Percentiles rank a stretch among this genome's conserved stretches.
phyloP scores from a whole-genome alignment of 37 sponge, comb jelly and placozoan genomes.

The Tethya wilhelma region DNA sequence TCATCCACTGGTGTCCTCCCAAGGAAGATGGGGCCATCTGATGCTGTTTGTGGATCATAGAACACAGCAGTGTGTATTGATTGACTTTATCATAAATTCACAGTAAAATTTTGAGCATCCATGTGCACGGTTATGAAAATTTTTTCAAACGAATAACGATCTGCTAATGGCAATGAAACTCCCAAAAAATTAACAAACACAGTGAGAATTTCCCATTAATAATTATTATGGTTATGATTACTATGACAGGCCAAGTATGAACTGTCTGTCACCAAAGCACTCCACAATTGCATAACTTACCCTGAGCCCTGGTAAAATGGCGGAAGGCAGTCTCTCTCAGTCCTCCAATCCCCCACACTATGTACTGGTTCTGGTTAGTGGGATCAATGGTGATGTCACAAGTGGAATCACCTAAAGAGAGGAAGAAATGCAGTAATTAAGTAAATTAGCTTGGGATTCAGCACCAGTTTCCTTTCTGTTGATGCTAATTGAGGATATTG shows the following conservation, averaged over 20 bases:
- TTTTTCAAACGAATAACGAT: no score
- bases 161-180: no score
- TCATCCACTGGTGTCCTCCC: not conserved
- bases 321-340: conserved; percentile 56
- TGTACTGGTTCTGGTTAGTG: conserved; percentile 36
- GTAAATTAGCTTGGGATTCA: not conserved
- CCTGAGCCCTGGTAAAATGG: conserved; percentile 36
- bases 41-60: conserved; percentile 22
- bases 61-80: no score
- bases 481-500: no score
- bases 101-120: no score
- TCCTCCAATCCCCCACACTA: conserved; percentile 70
- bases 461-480: no score
- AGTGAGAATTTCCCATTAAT: not conserved
- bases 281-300: not conserved
- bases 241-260: no score
- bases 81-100: no score
- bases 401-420: not conserved
- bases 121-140: not conserved
- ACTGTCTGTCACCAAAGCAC: not conserved
- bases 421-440: not conserved
- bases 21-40: conserved; percentile 9
- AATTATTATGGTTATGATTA: not conserved
- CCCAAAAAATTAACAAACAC: no score
- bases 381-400: conserved; percentile 39